A percentile compares a stretch with the other conserved stretches of the same genome.
Conservation (phyloP, 2,888 invertebrate species). For the Lepidonotus clava region DNA sequence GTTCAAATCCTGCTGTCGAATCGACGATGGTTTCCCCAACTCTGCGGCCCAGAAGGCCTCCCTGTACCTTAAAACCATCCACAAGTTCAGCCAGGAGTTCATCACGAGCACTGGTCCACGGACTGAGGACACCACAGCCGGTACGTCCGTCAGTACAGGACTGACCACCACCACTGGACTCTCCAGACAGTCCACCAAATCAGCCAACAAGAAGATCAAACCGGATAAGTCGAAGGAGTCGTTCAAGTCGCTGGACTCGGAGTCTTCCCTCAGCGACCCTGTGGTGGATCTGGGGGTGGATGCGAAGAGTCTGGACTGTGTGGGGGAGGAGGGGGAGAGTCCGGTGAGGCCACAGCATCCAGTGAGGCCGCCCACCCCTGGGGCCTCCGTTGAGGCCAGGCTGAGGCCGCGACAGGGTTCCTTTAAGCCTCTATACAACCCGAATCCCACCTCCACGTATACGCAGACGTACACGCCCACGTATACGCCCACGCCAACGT, state of each 20-base stretch:
- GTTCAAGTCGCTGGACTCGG: conserved; percentile 10
- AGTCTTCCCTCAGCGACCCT: neutral
- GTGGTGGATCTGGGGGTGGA: neutral
- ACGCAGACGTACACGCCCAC: neutral
- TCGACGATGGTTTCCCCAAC: conserved; percentile 8
- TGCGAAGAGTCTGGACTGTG: neutral
- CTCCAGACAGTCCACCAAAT: neutral
- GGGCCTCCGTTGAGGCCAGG: neutral
- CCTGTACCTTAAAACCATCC: conserved; percentile 1
- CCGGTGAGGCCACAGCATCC: neutral
- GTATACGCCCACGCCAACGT: neutral
- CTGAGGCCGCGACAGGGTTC: neutral
- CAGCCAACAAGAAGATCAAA: neutral
- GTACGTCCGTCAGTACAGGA: neutral
- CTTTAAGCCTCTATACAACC: neutral
- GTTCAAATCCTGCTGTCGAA: conserved; percentile 19
- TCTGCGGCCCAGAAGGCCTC: conserved; percentile 25
- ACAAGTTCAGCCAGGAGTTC: conserved; percentile 36
- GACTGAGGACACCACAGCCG: conserved; percentile 14
- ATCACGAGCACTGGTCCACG: conserved; percentile 16
- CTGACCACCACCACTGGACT: neutral
- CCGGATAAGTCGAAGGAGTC: conserved; percentile 27
- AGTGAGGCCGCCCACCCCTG: neutral
- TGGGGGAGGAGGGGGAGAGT: neutral
- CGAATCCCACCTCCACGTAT: neutral